Conservation (phyloP, 35 echinoderm and acorn worm genomes). For the Diadema setosum region DNA sequence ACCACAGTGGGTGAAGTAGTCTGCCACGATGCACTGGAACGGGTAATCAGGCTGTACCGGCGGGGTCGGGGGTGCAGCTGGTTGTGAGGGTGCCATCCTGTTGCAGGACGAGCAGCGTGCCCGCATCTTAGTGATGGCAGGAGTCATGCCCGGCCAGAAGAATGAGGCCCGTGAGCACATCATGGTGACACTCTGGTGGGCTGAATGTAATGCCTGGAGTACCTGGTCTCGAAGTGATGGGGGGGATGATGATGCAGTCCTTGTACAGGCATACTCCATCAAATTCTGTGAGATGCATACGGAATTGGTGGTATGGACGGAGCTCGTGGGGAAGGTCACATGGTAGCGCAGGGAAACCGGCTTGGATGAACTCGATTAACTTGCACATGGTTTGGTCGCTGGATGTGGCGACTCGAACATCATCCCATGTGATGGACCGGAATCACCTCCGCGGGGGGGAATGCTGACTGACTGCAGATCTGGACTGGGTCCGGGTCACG, state of each 20-base stretch:
- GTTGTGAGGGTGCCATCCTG: no score
- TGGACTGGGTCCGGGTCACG: not conserved
- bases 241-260: conserved; percentile 47
- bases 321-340: conserved; percentile 15
- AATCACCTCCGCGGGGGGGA: not conserved
- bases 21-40: not conserved
- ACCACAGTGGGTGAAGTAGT: not conserved
- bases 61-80: no score
- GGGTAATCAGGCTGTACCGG: no score
- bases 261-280: conserved; percentile 35
- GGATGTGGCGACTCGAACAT: not conserved
- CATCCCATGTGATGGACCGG: conserved; percentile 32
- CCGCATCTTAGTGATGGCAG: no score
- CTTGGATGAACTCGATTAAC: not conserved
- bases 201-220: conserved; percentile 51
- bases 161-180: conserved; percentile 35
- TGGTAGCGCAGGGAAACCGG: not conserved
- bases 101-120: no score
- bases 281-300: no score
- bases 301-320: conserved; percentile 21
- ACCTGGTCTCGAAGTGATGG: no score
- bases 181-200: conserved; percentile 30
- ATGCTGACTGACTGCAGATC: not conserved
- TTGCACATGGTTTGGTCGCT: conserved; percentile 26
- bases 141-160: no score